Evolutionary conservation across 2,797 vertebrate genomes (phyloP).

Genomic region (Urophycis tenuis): DNA sequence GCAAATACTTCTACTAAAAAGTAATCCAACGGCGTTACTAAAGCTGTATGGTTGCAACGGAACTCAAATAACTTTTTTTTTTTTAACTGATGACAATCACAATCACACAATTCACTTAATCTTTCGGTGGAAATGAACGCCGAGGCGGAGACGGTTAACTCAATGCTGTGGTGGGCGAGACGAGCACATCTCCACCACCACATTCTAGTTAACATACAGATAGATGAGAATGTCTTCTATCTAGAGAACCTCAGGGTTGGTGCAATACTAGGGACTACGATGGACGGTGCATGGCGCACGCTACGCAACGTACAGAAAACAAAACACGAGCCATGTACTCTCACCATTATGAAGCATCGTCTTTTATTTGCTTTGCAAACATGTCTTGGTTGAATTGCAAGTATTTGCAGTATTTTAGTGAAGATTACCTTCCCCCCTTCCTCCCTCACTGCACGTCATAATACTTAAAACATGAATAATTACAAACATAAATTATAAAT

Average conservation of each 20-base stretch:
- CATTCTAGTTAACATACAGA: too few species aligned
- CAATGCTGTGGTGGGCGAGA: background rate
- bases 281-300: background rate
- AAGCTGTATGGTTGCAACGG: background rate
- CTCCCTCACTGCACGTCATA: conserved; percentile 52
- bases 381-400: conserved; percentile 61
- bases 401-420: conserved; percentile 51
- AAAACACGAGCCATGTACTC: background rate
- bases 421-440: conserved; percentile 36
- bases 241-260: background rate
- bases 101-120: background rate
- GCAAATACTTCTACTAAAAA: background rate
- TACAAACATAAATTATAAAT: conserved; percentile 52
- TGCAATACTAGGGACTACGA: background rate
- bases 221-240: too few species aligned
- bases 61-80: background rate
- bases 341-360: conserved; percentile 13
- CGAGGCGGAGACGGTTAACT: background rate
- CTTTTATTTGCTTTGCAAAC: conserved; percentile 65
- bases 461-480: conserved; percentile 46
- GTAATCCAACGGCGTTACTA: background rate
- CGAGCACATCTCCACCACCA: background rate
- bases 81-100: background rate
- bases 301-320: background rate
- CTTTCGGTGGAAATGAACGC: background rate